These are phyloP conservation scores for Amphipoea lucens DNA, from an alignment of 2,888 invertebrate genomes.

Conservation along the genomic window DNA sequence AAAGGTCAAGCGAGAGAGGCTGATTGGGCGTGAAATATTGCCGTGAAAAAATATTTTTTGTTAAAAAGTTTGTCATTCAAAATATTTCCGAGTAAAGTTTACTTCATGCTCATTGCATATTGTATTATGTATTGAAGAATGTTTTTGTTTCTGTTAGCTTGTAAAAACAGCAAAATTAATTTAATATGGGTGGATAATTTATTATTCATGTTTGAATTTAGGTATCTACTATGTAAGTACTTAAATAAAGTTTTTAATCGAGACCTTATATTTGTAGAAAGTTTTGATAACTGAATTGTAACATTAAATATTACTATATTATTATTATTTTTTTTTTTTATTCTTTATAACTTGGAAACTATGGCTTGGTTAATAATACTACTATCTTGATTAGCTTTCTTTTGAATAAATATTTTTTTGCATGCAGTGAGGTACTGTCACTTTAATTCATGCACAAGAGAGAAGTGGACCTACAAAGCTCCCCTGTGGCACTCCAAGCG, in stretches of 20 bases:
- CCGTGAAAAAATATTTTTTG: slow-evolving; percentile 21
- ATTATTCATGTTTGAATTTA: background rate
- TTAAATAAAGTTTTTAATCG: background rate
- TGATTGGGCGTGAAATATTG: slow-evolving; percentile 29
- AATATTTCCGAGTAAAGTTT: background rate
- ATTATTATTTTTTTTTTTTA: too few relatives aligned
- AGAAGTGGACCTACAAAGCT: background rate
- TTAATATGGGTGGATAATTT: background rate
- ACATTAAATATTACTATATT: background rate
- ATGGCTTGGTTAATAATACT: too few relatives aligned
- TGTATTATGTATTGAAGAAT: background rate
- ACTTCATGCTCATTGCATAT: slow-evolving; percentile 7
- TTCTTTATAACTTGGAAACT: too few relatives aligned
- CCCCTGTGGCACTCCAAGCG: background rate
- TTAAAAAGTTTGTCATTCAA: background rate
- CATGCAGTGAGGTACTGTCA: background rate
- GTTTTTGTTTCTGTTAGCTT: background rate
- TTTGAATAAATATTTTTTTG: background rate
- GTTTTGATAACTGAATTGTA: background rate
- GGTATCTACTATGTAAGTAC: background rate
- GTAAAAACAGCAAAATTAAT: background rate
- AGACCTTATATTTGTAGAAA: background rate
- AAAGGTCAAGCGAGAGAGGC: slow-evolving; percentile 1
- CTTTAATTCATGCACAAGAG: background rate
- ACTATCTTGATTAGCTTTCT: background rate